A percentile compares a stretch with the other conserved stretches of the same genome.
phyloP scores from a whole-genome alignment of 2,888 invertebrate species.

The Pterostichus niger region DNA sequence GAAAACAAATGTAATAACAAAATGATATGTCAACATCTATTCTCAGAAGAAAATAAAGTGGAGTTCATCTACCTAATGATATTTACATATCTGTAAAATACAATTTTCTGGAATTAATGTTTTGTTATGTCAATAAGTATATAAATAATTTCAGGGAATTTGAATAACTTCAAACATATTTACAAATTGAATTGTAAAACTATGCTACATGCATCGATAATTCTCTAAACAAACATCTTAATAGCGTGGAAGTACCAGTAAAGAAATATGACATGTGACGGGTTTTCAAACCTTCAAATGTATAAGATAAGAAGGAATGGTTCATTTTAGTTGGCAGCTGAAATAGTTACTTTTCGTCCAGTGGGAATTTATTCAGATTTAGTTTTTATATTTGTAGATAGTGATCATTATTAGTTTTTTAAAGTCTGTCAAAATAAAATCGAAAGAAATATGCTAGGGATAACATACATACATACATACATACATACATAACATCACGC shows the following conservation, averaged over 20 bases:
- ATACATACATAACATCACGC: too few species aligned
- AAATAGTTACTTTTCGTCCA: not conserved
- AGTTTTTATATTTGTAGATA: too few species aligned
- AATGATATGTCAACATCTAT: not conserved
- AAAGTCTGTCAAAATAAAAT: too few species aligned
- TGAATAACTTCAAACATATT: not conserved
- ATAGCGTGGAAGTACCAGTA: not conserved
- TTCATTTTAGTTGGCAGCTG: not conserved
- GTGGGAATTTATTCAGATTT: not conserved
- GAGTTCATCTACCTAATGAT: not conserved
- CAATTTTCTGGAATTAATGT: not conserved
- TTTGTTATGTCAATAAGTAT: not conserved
- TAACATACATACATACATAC: too few species aligned
- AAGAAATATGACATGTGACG: not conserved
- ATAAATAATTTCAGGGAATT: not conserved
- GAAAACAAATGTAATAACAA: constrained; percentile 11
- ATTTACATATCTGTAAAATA: not conserved
- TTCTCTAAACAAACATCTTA: not conserved
- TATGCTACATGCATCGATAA: constrained; percentile 8
- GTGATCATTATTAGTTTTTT: too few species aligned
- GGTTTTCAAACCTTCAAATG: not conserved
- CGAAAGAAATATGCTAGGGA: too few species aligned
- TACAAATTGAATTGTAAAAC: not conserved
- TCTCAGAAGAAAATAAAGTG: not conserved
- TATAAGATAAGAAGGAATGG: not conserved